Evolutionary conservation across 2,113 vertebrate genomes (phyloP), one percentile per base, ranked within the genome.

Genomic region (Terrapene triunguis): DNA sequence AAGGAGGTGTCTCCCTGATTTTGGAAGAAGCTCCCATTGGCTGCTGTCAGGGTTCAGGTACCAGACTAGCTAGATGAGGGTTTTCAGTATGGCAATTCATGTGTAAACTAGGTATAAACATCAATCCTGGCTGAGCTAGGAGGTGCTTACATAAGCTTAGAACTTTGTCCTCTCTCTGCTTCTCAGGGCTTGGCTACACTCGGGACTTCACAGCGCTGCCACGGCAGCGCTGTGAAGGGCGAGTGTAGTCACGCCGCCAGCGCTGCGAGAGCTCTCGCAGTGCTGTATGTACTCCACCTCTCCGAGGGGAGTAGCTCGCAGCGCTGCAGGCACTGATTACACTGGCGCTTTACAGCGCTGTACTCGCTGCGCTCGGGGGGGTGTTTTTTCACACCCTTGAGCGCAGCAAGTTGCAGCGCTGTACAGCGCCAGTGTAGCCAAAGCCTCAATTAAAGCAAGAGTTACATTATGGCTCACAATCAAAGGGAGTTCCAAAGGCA

Each of bases 381-480:
- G 44, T 44, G 44, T 44, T 44, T 44, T 44, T 44, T 44, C 44
- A 44, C 44, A 44, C 44, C 44, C 44, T 6, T 44, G 44, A 44
- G 44, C 6, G 44, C 44, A 44, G 44, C 44, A 44, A 44, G 44
- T 44, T 44, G 44, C 44, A 44, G 44, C 44, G 44, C 44, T 44
- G 44, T 44, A 44, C 44, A 44, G 44, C 44, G 6, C 44, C 44
- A 7, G 44, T 44, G 44, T 44, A 44, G 44, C 44, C 44, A 44
- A 44, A 6, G 44, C 44, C 44, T 44, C 44, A 44, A 7, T 6
- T 1, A 16, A 82, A 51, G 8, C 11, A 4, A 4, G 89, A 59
- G 51, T 9, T 62, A 3, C 86, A 1, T 2, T 0, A 3, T 5
- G 27, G 9, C 74, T 54, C 29, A 48, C 55, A 17, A 8, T 54